Evolutionary conservation across 2,888 invertebrate genomes (phyloP), one percentile per base, ranked within the genome.

Genomic region (Malthinus seriepunctatus): DNA sequence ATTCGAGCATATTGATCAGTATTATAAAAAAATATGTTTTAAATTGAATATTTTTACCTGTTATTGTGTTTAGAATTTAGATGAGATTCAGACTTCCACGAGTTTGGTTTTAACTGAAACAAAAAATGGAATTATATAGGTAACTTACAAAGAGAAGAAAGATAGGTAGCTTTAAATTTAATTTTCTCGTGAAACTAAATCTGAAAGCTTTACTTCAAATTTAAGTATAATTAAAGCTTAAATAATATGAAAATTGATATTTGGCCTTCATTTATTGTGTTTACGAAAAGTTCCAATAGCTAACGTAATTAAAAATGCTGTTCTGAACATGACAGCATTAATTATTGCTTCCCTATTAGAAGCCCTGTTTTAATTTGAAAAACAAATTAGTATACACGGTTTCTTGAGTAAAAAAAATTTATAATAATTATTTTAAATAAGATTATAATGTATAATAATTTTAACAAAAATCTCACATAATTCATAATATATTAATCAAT

Each of bases 11-110:
- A 3, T 23, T 5, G 23, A 23, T 23, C 5, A 3, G 23, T 23
- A 23, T 23, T 5, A 23, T 39, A 11, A 2, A 15, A 39, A n/a
- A n/a, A n/a, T n/a, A 39, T 39, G 39, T 15, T 2, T n/a, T 2
- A 15, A 42, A n/a, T 42, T 42, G 6, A 42, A 10, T 9, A 1
- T 3, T 5, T 65, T 66, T 68, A 77, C 77, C 75, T 76, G 66
- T 72, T 73, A 54, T 70, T 70, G 64, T 76, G 76, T 65, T 78
- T 78, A 56, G 73, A 70, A 59, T 76, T 73, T 57, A 78, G 64
- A 56, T 78, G 74, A 6, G 77, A 70, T 56, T 78, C 78, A 32
- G 78, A 78, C 65, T 77, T 78, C 78, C 78, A 78, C 14, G 73
- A 63, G 60, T 72, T 75, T 44, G 76, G 76, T 52, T 74, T 73